Conservation (phyloP, 2,113 vertebrate genomes). For the Malaclemys terrapin region DNA sequence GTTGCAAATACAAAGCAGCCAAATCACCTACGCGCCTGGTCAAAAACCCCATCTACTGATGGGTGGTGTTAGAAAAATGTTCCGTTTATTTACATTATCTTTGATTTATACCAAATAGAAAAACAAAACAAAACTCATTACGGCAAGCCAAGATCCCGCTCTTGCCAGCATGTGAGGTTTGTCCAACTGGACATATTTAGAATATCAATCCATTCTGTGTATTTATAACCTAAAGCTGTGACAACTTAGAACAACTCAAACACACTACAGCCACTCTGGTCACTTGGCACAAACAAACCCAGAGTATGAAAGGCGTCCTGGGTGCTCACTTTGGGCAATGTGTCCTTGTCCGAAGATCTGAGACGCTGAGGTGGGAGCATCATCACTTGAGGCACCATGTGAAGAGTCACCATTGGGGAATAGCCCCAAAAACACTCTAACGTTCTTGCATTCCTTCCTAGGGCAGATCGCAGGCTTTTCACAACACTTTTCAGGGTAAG, state of each 20-base stretch:
- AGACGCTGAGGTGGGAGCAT: slow-evolving; percentile 51
- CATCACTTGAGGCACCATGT: slow-evolving; percentile 32
- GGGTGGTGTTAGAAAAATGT: slow-evolving; percentile 7
- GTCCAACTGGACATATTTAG: slow-evolving; percentile 81
- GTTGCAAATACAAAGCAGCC: not conserved
- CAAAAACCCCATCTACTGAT: not conserved
- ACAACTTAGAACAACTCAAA: slow-evolving; percentile 74
- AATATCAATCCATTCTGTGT: slow-evolving; percentile 79
- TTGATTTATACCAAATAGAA: slow-evolving; percentile 72
- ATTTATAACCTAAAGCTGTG: slow-evolving; percentile 76
- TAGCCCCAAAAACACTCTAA: not conserved
- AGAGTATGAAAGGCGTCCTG: slow-evolving; percentile 71
- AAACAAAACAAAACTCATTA: slow-evolving; percentile 73
- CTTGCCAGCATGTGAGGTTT: slow-evolving; percentile 77
- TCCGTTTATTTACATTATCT: slow-evolving; percentile 49
- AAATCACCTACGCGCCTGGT: slow-evolving; percentile 1
- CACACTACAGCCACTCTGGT: slow-evolving; percentile 71
- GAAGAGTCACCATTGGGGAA: slow-evolving; percentile 11
- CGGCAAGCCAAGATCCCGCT: slow-evolving; percentile 72
- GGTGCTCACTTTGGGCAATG: slow-evolving; percentile 61
- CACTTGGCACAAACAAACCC: slow-evolving; percentile 70
- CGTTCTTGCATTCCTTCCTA: slow-evolving; percentile 39
- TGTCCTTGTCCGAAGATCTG: slow-evolving; percentile 52
- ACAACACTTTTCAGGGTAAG: not conserved
- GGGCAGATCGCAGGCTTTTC: slow-evolving; percentile 50